These are phyloP conservation scores for Platyrinchus mystaceus DNA, from an alignment of 2,797 vertebrate genomes.

Conservation along the genomic window DNA sequence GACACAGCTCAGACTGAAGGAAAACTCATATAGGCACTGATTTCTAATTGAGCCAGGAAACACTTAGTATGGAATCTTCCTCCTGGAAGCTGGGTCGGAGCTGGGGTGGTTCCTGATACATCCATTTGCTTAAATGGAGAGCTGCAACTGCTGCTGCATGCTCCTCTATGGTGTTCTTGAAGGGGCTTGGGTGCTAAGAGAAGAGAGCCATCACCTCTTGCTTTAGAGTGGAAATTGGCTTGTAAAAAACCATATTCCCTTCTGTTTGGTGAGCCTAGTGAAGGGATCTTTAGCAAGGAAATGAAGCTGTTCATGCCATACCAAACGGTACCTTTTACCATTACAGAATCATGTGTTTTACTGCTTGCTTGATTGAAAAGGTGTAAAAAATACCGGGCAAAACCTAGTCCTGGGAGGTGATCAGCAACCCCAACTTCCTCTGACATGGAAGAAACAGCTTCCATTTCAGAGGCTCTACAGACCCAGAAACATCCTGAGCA, in stretches of 20 bases:
- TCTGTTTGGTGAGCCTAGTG: neutral
- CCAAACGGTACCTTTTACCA: neutral
- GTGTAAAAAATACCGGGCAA: conserved; percentile 15
- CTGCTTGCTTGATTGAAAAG: neutral
- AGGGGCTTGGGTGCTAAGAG: neutral
- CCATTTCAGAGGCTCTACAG: neutral
- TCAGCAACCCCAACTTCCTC: neutral
- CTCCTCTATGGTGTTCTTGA: neutral
- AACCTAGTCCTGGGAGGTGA: neutral
- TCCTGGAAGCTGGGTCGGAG: neutral
- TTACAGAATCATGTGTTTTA: conserved; percentile 22
- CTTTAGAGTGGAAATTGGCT: neutral
- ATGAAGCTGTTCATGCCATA: neutral
- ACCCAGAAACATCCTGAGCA: neutral
- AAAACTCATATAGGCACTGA: neutral
- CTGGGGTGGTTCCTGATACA: neutral
- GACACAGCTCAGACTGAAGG: neutral
- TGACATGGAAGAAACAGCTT: neutral
- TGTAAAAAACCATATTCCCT: neutral
- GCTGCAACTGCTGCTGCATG: neutral
- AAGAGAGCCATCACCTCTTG: neutral
- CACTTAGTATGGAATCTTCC: neutral
- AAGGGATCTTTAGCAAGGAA: neutral
- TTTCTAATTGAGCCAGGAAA: neutral
- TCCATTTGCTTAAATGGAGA: neutral